Percentiles rank a stretch among this genome's conserved stretches.
Evolutionary conservation across 2,797 vertebrate species (phyloP).

Genomic region (Epinephelus awoara): DNA sequence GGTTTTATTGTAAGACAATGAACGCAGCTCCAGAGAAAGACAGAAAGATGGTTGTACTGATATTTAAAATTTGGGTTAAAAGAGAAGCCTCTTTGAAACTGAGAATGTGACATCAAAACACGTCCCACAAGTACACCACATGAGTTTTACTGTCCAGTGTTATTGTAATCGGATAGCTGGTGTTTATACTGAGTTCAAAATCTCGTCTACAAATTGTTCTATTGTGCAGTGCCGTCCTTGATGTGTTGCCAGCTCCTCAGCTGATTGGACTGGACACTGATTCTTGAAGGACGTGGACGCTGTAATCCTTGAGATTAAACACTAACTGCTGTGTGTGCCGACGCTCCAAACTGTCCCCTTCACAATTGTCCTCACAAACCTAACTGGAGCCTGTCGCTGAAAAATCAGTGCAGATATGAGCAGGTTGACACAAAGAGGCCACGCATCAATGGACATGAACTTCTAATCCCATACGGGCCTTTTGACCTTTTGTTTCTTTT

Average conservation of each 20-base stretch:
- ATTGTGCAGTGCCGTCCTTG: conserved; percentile 58
- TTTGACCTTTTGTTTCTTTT: conserved; percentile 39
- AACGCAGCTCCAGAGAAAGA: too few relatives aligned
- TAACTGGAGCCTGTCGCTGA: not conserved
- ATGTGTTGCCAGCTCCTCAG: conserved; percentile 46
- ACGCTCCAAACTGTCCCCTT: conserved; percentile 34
- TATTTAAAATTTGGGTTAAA: too few relatives aligned
- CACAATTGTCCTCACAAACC: conserved; percentile 17
- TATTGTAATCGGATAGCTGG: too few relatives aligned
- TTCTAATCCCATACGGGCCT: conserved; percentile 10
- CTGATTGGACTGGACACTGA: conserved; percentile 83
- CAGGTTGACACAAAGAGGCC: not conserved
- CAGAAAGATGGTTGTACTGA: too few relatives aligned
- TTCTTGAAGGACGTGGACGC: conserved; percentile 71
- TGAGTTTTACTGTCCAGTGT: too few relatives aligned
- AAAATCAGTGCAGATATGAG: not conserved
- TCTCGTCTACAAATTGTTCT: not conserved
- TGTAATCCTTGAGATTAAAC: conserved; percentile 83
- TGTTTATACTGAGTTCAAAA: too few relatives aligned
- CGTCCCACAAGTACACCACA: too few relatives aligned
- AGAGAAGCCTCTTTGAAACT: too few relatives aligned
- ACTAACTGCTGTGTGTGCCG: conserved; percentile 60
- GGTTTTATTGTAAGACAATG: too few relatives aligned
- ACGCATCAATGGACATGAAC: not conserved
- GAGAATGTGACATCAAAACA: too few relatives aligned